A percentile compares a stretch with the other conserved stretches of the same genome.
These are phyloP conservation scores for Phthorimaea operculella DNA, from an alignment of 1,140 invertebrate species.

Conservation along the genomic window DNA sequence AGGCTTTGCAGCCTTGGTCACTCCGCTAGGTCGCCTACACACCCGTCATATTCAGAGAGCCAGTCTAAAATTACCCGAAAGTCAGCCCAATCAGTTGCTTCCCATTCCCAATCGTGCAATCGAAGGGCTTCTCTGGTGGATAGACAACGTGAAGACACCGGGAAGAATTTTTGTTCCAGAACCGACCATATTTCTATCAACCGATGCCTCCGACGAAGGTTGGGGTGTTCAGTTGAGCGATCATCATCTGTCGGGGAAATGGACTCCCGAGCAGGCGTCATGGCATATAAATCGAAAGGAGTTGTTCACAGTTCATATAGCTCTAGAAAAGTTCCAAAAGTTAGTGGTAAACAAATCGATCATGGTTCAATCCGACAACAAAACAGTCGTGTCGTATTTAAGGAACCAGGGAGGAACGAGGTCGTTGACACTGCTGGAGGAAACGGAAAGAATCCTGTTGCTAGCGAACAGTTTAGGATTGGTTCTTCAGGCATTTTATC, in stretches of 20 bases:
- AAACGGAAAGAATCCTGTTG: neutral
- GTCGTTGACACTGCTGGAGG: neutral
- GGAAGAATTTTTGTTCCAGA: neutral
- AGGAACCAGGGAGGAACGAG: slow-evolving; percentile 9
- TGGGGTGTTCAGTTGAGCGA: slow-evolving; percentile 3
- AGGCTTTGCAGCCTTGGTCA: neutral
- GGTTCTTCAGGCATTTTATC: neutral
- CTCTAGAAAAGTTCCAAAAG: neutral
- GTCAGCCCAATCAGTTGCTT: neutral
- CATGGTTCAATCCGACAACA: slow-evolving; percentile 11
- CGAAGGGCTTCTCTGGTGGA: neutral
- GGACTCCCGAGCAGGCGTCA: neutral
- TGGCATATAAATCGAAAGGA: slow-evolving; percentile 12
- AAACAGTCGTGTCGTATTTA: slow-evolving; percentile 5
- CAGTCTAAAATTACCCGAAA: neutral
- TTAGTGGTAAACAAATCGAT: neutral
- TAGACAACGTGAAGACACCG: neutral
- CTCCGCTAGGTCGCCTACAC: slow-evolving; percentile 5
- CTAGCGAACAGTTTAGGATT: neutral
- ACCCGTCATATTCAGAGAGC: slow-evolving; percentile 3
- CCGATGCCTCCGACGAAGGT: slow-evolving; percentile 5
- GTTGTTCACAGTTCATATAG: neutral
- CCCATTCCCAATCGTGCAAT: neutral
- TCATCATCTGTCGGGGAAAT: neutral
- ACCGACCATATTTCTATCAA: neutral